Evolutionary conservation across 2,113 vertebrate genomes (phyloP), one percentile per base, ranked within the genome.

Genomic region (Xerus inauris): DNA sequence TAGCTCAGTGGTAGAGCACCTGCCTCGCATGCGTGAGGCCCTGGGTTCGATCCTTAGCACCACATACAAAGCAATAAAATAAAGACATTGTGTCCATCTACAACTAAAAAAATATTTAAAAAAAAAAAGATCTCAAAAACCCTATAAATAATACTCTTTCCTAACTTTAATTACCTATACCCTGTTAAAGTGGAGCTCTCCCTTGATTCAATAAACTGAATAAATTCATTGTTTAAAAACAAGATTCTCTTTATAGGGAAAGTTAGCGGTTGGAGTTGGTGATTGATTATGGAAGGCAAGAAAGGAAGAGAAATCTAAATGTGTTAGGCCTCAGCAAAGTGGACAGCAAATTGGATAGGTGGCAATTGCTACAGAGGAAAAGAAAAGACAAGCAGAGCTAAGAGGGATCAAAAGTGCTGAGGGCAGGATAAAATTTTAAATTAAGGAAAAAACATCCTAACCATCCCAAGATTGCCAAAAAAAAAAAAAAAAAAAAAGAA

Each of bases 331-430:
- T 67, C 28, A 65, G 65, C 32, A 92, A 83, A 40, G 3, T 54
- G 64, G 32, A 81, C 28, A 65, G 65, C 32, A 92, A 83, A 40
- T 3, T 54, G 64, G 32, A 81, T 4, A 86, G 26, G 64, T 32
- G 67, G 49, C 57, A 87, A 95, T 83, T 54, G 20, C 28, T 72
- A 65, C 19, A 32, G 20, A 95, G 57, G 95, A 93, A 89, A 92
- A 82, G 95, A 93, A 89, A 92, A 82, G 26, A 73, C 51, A 26
- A 73, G 32, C 19, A 77, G 38, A 16, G 5, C 77, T 87, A 65
- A 79, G 69, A 76, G 67, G 24, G 20, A 81, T 81, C 35, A 64
- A 24, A 87, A 79, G 42, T 40, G 38, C 76, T 77, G 26, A 47
- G n/a, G 19, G 11, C 19, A 87, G 38, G 32, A 92, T 45, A 86